Evolutionary conservation across 2,888 invertebrate species (phyloP).

Genomic region (Drosophila dives): DNA sequence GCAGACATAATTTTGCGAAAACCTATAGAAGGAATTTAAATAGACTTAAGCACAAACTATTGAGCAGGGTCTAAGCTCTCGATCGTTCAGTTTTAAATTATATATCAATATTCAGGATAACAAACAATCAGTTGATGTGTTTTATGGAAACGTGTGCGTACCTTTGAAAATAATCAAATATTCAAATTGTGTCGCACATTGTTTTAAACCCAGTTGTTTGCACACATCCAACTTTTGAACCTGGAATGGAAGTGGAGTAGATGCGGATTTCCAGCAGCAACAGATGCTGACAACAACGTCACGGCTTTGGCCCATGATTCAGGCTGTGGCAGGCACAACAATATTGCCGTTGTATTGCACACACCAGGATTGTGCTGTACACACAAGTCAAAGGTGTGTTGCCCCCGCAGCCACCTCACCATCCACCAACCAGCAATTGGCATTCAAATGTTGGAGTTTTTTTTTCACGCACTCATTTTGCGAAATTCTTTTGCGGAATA

Average conservation of each 20-base stretch:
- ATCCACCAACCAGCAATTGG: conserved; percentile 61
- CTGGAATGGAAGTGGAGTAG: conserved; percentile 4
- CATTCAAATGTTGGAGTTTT: conserved; percentile 81
- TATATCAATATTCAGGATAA: conserved; percentile 8
- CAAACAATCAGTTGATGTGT: conserved; percentile 28
- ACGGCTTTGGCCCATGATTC: conserved; percentile 74
- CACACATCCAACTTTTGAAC: conserved; percentile 25
- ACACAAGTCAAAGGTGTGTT: conserved; percentile 34
- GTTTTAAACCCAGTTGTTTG: conserved; percentile 53
- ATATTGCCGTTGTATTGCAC: conserved; percentile 44
- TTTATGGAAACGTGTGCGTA: neutral
- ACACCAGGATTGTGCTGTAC: conserved; percentile 24
- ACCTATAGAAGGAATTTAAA: too few species aligned
- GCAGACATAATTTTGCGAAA: neutral
- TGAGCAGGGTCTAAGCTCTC: neutral
- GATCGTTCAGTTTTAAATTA: conserved; percentile 26
- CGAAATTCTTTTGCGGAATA: conserved; percentile 60
- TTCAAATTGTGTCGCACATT: conserved; percentile 80
- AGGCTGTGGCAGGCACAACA: conserved; percentile 50
- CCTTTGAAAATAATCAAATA: conserved; percentile 65
- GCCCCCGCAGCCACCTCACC: neutral
- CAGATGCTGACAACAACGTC: conserved; percentile 81
- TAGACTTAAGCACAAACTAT: neutral
- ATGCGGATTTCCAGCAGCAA: conserved; percentile 61
- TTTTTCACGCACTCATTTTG: conserved; percentile 78